Conservation (phyloP, 2,888 invertebrate species). For the Catotricha subobsoleta region DNA sequence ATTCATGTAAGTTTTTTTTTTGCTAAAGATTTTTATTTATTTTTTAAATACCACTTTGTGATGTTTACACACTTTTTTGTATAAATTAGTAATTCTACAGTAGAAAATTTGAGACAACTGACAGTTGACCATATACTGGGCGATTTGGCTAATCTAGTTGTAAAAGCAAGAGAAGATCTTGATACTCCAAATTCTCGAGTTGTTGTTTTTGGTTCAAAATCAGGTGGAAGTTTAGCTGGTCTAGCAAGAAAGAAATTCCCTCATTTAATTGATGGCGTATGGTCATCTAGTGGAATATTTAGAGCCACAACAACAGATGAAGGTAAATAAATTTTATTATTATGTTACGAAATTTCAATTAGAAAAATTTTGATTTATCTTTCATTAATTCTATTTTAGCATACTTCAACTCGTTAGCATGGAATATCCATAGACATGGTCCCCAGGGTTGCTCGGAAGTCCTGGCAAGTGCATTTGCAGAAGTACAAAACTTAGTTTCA, state of each 20-base stretch:
- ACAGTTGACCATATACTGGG: constrained; percentile 6
- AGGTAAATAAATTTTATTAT: no score
- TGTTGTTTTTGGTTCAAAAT: constrained; percentile 7
- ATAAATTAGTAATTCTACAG: constrained; percentile 1
- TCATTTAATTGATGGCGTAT: constrained; percentile 7
- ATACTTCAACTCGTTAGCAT: no score
- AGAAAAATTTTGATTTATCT: no score
- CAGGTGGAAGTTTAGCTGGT: constrained; percentile 6
- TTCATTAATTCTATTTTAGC: no score
- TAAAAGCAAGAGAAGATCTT: background rate
- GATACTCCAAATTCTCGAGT: constrained; percentile 1
- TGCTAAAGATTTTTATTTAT: background rate
- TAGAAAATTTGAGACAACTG: constrained; percentile 5
- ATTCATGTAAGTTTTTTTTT: no score
- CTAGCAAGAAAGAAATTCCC: constrained; percentile 9
- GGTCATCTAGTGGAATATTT: constrained; percentile 8
- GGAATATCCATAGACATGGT: no score
- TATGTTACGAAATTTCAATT: no score
- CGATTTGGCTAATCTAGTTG: constrained; percentile 7
- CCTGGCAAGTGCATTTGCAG: no score
- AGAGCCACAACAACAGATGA: no score
- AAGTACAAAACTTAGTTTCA: no score
- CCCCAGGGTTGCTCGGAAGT: no score
- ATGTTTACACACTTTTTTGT: background rate
- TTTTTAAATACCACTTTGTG: no score